These are phyloP conservation scores for Colletes gigas DNA, from an alignment of 1,140 invertebrate genomes.

Conservation along the genomic window DNA sequence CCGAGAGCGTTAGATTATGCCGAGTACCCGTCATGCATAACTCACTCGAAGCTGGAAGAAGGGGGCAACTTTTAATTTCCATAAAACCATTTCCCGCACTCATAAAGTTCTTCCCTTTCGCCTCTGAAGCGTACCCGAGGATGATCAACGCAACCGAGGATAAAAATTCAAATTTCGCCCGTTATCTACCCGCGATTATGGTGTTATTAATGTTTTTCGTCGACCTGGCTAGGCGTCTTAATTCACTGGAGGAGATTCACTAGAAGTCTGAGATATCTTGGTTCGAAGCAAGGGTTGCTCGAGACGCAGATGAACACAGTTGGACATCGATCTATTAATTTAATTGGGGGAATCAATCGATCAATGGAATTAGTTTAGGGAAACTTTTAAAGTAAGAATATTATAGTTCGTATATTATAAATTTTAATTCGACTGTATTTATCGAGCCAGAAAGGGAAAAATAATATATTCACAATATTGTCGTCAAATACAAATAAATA, in stretches of 20 bases:
- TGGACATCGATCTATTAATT: too few relatives aligned
- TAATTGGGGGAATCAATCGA: too few relatives aligned
- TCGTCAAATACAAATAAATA: too few relatives aligned
- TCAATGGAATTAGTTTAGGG: too few relatives aligned
- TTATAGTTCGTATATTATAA: too few relatives aligned
- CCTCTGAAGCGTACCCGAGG: neutral
- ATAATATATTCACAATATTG: too few relatives aligned
- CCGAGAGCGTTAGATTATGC: conserved; percentile 43
- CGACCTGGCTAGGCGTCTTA: conserved; percentile 24
- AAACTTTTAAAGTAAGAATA: too few relatives aligned
- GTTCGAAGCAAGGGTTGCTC: too few relatives aligned
- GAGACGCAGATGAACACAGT: too few relatives aligned
- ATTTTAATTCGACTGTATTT: too few relatives aligned
- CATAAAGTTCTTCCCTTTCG: conserved; percentile 50
- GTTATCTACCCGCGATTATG: conserved; percentile 4
- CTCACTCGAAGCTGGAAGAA: conserved; percentile 46
- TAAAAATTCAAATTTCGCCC: conserved; percentile 69
- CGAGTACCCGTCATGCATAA: conserved; percentile 62
- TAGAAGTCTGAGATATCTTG: neutral
- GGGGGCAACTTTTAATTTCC: conserved; percentile 76
- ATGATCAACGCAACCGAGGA: conserved; percentile 33
- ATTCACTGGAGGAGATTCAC: neutral
- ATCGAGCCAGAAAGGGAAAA: too few relatives aligned
- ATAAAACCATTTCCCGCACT: conserved; percentile 69
- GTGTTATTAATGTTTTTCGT: conserved; percentile 18